A percentile compares a stretch with the other conserved stretches of the same genome.
These are phyloP conservation scores for Lordiphosa clarofinis DNA, from an alignment of 1,140 invertebrate genomes.

Conservation along the genomic window DNA sequence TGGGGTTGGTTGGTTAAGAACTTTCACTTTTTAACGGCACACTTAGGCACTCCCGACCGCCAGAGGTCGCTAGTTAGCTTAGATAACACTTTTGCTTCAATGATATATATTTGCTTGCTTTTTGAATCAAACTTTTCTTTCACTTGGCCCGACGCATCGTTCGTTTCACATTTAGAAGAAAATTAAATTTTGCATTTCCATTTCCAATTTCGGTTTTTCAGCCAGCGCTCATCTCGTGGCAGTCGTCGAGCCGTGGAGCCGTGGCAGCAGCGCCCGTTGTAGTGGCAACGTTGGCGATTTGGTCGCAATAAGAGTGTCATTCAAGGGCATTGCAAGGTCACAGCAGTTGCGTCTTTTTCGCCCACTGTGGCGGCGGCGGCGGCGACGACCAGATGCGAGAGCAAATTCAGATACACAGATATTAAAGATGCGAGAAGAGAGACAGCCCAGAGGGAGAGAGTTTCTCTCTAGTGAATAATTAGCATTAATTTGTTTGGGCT, in stretches of 20 bases:
- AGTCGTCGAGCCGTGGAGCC: constrained; percentile 30
- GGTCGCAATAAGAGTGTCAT: constrained; percentile 79
- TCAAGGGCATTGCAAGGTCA: constrained; percentile 80
- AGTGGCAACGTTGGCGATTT: constrained; percentile 62
- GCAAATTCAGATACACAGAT: constrained; percentile 64
- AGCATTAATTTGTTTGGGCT: constrained; percentile 40
- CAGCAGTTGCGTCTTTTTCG: constrained; percentile 68
- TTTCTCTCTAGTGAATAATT: constrained; percentile 52
- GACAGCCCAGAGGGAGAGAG: constrained; percentile 4
- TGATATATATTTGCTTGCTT: constrained; percentile 6
- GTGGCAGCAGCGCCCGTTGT: constrained; percentile 49
- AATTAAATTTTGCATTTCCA: too few relatives aligned
- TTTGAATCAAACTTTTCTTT: constrained; percentile 1
- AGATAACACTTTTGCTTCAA: constrained; percentile 51
- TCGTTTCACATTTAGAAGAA: not conserved
- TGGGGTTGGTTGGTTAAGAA: constrained; percentile 27
- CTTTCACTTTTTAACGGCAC: constrained; percentile 54
- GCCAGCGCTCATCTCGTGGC: constrained; percentile 56
- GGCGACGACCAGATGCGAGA: constrained; percentile 38
- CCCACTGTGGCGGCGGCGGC: constrained; percentile 40
- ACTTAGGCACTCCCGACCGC: constrained; percentile 11
- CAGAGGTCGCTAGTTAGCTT: constrained; percentile 45
- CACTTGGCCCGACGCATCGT: constrained; percentile 2
- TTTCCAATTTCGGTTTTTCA: constrained; percentile 39
- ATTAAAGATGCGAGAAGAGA: constrained; percentile 50